Evolutionary conservation across 2,888 invertebrate species (phyloP).

Genomic region (Digitonthophagus gazella): DNA sequence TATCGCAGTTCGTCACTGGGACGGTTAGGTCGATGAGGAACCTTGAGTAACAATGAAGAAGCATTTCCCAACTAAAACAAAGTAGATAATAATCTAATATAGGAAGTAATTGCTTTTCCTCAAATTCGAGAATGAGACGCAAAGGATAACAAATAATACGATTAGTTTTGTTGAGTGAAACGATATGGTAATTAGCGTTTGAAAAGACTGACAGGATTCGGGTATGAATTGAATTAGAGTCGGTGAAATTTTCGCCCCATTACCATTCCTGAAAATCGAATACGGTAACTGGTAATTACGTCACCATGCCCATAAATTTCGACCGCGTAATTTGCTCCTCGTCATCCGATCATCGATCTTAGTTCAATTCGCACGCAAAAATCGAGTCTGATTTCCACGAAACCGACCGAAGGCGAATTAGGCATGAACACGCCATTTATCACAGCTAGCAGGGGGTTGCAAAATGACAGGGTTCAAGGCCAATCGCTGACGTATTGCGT

Average conservation of each 20-base stretch:
- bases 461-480: not conserved
- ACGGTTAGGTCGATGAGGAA: not conserved
- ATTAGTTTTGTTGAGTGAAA: no score
- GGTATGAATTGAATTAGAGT: not conserved
- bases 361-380: constrained; percentile 8
- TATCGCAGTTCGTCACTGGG: not conserved
- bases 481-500: not conserved
- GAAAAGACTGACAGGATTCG: no score
- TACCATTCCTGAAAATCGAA: not conserved
- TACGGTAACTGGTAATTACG: not conserved
- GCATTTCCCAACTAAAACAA: no score
- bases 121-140: no score
- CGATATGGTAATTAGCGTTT: no score
- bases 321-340: not conserved
- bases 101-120: no score
- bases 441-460: not conserved
- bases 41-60: no score
- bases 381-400: constrained; percentile 1
- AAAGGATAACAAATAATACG: no score
- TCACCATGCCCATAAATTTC: not conserved
- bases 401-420: not conserved
- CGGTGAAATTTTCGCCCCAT: not conserved
- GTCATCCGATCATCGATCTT: not conserved
- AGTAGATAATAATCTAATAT: no score
- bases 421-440: constrained; percentile 1